Conservation (phyloP, 2,888 invertebrate genomes). For the Drosophila borborema region DNA sequence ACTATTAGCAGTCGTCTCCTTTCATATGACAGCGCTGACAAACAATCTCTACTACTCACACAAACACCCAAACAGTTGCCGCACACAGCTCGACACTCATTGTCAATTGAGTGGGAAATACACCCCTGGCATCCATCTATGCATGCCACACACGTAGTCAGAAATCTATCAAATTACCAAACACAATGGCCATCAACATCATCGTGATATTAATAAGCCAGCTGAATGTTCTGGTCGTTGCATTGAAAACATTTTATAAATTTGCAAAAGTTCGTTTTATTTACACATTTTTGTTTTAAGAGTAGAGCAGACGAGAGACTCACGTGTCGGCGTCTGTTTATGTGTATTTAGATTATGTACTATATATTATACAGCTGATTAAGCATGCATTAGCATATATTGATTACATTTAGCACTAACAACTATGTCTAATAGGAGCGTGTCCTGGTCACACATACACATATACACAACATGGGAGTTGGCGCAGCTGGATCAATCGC, state of each 20-base stretch:
- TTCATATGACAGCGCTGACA: slow-evolving; percentile 31
- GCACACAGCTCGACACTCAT: slow-evolving; percentile 39
- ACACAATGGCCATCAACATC: slow-evolving; percentile 23
- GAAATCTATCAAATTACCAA: slow-evolving; percentile 49
- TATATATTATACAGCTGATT: slow-evolving; percentile 53
- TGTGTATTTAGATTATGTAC: slow-evolving; percentile 20
- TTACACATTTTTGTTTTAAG: slow-evolving; percentile 66
- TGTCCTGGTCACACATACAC: slow-evolving; percentile 45
- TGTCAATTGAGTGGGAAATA: slow-evolving; percentile 10
- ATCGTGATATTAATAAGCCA: neutral
- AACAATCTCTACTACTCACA: slow-evolving; percentile 32
- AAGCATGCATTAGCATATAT: slow-evolving; percentile 49
- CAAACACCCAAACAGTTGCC: slow-evolving; percentile 4
- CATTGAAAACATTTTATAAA: slow-evolving; percentile 41
- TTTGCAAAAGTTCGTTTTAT: slow-evolving; percentile 75
- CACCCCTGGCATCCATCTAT: neutral
- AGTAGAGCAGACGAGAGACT: slow-evolving; percentile 50
- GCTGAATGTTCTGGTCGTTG: slow-evolving; percentile 11
- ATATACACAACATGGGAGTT: slow-evolving; percentile 48
- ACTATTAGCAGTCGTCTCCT: slow-evolving; percentile 63
- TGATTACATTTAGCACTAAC: slow-evolving; percentile 34
- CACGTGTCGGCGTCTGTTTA: slow-evolving; percentile 29
- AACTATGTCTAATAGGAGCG: slow-evolving; percentile 56
- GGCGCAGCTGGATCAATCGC: slow-evolving; percentile 84
- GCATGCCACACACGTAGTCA: slow-evolving; percentile 41